Conservation (phyloP, 2,888 invertebrate species). For the Kuschelorhynchus macadamiae region DNA sequence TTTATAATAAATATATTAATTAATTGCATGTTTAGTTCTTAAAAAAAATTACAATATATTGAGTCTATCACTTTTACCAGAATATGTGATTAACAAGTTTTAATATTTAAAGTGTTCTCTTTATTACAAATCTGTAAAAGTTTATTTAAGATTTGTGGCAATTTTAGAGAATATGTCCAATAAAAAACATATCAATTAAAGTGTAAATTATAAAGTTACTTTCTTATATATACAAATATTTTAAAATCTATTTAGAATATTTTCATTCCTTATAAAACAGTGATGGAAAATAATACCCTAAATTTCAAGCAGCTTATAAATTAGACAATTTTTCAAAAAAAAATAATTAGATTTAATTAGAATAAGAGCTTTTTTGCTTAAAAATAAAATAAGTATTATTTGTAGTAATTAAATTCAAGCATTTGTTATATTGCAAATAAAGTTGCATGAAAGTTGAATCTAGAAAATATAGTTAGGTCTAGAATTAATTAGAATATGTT, state of each 20-base stretch:
- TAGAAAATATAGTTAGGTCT: conserved; percentile 52
- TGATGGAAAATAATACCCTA: conserved; percentile 24
- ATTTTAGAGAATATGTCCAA: conserved; percentile 42
- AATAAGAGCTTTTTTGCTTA: conserved; percentile 63
- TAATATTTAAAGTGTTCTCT: conserved; percentile 9
- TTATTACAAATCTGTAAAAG: not conserved
- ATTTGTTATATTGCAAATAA: conserved; percentile 67
- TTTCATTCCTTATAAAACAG: conserved; percentile 35
- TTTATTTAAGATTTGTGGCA: conserved; percentile 21
- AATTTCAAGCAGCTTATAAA: conserved; percentile 25
- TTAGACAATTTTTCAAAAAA: conserved; percentile 29
- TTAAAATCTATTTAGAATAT: conserved; percentile 36
- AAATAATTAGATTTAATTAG: conserved; percentile 47
- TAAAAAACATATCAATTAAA: conserved; percentile 48
- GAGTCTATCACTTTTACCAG: not conserved
- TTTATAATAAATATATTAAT: conserved; percentile 2
- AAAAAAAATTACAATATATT: conserved; percentile 14
- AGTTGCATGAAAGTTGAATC: conserved; percentile 60
- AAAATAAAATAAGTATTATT: conserved; percentile 51
- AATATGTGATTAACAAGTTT: conserved; percentile 4
- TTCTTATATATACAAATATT: conserved; percentile 31
- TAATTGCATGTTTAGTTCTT: conserved; percentile 2
- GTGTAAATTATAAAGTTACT: conserved; percentile 40
- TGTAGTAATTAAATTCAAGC: conserved; percentile 58
- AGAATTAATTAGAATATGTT: conserved; percentile 55